Evolutionary conservation across 2,797 vertebrate genomes (phyloP).

Genomic region (Brotula barbata): DNA sequence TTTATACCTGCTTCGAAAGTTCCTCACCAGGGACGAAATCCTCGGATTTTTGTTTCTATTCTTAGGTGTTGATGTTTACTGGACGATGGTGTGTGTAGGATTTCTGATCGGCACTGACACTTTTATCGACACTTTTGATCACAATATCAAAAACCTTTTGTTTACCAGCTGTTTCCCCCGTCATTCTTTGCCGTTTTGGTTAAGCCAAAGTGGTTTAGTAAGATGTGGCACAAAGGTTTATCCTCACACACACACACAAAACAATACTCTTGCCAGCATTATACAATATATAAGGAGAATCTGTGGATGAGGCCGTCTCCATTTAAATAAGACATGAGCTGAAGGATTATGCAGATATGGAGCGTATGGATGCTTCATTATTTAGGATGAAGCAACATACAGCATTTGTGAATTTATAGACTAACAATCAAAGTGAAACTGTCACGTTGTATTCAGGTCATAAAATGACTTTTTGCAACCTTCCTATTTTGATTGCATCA

Average conservation of each 20-base stretch:
- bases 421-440: not conserved
- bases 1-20: not conserved
- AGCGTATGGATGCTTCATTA: not conserved
- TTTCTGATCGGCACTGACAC: not conserved
- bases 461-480: constrained; percentile 50
- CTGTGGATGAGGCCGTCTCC: no score
- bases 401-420: not conserved
- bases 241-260: constrained; percentile 21
- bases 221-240: constrained; percentile 46
- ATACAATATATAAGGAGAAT: constrained; percentile 10
- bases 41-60: constrained; percentile 2
- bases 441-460: not conserved
- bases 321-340: constrained; percentile 7
- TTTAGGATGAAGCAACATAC: no score
- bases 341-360: constrained; percentile 4
- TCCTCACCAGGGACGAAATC: constrained; percentile 8
- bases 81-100: no score
- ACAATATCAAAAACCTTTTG: no score
- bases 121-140: constrained; percentile 1
- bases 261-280: constrained; percentile 10
- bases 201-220: constrained; percentile 47
- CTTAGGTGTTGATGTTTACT: not conserved
- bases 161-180: not conserved
- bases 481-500: constrained; percentile 38
- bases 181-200: constrained; percentile 55